These are phyloP conservation scores for Erebia epiphron DNA, from an alignment of 2,888 invertebrate genomes.

Conservation along the genomic window DNA sequence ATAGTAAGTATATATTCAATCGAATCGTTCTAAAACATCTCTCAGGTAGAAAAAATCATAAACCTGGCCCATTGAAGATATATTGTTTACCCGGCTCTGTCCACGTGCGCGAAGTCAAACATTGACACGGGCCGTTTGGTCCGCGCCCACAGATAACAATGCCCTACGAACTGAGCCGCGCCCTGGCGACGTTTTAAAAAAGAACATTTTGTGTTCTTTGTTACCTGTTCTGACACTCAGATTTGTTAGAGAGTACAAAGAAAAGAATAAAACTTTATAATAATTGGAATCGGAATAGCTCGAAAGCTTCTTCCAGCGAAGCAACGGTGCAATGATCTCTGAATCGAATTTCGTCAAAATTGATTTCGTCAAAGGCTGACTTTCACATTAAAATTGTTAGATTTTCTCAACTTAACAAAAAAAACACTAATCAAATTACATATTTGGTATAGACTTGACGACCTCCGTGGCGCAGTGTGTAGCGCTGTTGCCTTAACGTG, in stretches of 20 bases:
- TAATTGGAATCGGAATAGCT: no score
- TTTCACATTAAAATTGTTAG: no score
- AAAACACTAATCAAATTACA: background rate
- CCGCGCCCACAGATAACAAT: conserved; percentile 73
- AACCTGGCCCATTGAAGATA: conserved; percentile 23
- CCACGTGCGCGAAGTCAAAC: conserved; percentile 47
- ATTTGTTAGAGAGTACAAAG: background rate
- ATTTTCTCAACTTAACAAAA: background rate
- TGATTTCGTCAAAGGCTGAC: no score
- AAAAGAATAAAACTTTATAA: no score
- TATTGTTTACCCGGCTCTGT: conserved; percentile 39
- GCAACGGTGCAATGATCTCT: no score
- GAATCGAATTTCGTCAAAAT: no score
- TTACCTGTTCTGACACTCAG: background rate
- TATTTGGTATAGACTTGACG: background rate
- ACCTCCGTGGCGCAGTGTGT: no score
- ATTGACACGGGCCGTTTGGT: conserved; percentile 59
- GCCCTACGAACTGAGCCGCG: conserved; percentile 49
- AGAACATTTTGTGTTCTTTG: conserved; percentile 8
- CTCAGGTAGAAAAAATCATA: conserved; percentile 14
- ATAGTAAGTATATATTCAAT: background rate
- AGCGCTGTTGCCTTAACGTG: no score
- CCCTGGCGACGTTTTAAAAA: conserved; percentile 36
- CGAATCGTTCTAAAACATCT: background rate
- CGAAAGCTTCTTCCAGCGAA: no score